Conservation (phyloP, 1,140 invertebrate species). For the Mactra quadrangularis region DNA sequence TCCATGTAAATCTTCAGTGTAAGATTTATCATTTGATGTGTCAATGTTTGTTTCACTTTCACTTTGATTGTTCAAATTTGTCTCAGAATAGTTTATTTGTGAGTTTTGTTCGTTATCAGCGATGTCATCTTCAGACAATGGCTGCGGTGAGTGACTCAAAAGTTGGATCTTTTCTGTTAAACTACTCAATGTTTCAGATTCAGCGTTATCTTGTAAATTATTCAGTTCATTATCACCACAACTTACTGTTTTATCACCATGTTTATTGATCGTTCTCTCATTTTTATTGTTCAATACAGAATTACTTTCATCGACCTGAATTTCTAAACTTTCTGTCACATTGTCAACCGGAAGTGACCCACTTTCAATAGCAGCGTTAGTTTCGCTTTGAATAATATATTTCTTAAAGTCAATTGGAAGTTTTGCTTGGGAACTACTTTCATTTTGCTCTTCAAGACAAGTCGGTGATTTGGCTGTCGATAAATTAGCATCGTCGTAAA, state of each 20-base stretch:
- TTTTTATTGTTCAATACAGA: conserved; percentile 8
- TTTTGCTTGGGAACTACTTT: not conserved
- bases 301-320: conserved; percentile 24
- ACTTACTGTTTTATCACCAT: conserved; percentile 44
- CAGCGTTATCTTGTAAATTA: conserved; percentile 38
- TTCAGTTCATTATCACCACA: conserved; percentile 48
- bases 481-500: conserved; percentile 45
- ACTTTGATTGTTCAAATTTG: too few relatives aligned
- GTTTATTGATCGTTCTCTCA: conserved; percentile 29
- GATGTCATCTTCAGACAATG: too few relatives aligned
- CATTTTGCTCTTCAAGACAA: conserved; percentile 13
- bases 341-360: conserved; percentile 26
- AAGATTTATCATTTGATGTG: too few relatives aligned
- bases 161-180: conserved; percentile 45
- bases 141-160: not conserved
- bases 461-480: conserved; percentile 8
- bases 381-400: conserved; percentile 45
- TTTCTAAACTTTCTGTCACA: not conserved
- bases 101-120: too few relatives aligned
- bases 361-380: conserved; percentile 16
- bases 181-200: conserved; percentile 23
- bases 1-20: not conserved
- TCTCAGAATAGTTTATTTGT: too few relatives aligned
- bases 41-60: too few relatives aligned
- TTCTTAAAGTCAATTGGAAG: conserved; percentile 49